Conservation (phyloP, 53 echinoderm and acorn worm species). For the Hippasteria phrygiana region DNA sequence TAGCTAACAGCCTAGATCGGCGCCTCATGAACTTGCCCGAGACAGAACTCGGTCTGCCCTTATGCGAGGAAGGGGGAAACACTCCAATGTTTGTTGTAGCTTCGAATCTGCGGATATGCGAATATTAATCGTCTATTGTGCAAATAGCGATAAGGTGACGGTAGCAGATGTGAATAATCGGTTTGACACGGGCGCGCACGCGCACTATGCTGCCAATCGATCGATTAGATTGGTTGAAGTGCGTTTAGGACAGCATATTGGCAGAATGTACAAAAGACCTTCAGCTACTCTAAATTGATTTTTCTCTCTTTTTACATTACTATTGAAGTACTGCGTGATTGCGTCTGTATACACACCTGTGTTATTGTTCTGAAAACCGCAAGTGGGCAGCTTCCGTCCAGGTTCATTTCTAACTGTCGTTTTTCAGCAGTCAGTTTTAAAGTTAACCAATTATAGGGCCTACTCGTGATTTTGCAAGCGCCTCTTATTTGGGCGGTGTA, state of each 20-base stretch:
- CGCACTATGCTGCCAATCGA: not conserved
- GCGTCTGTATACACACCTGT: not conserved
- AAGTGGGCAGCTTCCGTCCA: not conserved
- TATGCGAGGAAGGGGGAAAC: no score
- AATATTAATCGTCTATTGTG: not conserved
- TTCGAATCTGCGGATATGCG: not conserved
- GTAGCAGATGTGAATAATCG: conserved; percentile 20
- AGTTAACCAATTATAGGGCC: no score
- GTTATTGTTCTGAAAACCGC: not conserved
- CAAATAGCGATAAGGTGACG: conserved; percentile 5
- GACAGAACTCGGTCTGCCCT: no score
- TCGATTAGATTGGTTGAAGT: not conserved
- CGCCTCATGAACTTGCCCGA: no score
- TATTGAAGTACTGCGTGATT: not conserved
- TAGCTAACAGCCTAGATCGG: no score
- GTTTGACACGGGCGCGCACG: not conserved
- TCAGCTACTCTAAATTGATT: not conserved
- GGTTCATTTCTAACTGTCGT: no score
- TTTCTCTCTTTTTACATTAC: not conserved
- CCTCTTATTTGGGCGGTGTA: no score
- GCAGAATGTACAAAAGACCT: not conserved
- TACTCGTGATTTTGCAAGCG: no score
- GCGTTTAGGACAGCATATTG: not conserved
- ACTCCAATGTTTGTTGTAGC: no score
- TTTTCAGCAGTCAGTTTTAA: no score